Base-by-base conservation (phyloP, 2,797 vertebrate genomes). In the Masticophis lateralis region DNA sequence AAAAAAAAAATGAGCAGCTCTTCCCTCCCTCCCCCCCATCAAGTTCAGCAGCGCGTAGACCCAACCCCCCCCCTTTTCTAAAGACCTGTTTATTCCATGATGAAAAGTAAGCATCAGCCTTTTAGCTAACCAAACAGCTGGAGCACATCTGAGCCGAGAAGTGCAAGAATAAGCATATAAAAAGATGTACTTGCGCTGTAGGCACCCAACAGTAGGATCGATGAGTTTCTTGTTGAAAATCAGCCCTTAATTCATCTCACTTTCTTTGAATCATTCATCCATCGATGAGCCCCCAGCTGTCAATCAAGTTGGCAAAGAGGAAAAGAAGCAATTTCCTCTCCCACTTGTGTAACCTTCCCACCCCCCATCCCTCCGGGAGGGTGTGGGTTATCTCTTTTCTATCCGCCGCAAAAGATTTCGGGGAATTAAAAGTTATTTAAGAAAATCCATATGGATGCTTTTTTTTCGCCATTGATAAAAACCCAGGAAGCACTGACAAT, bases 41-140 rank as follows among this genome's bases (percentile, higher is more conserved):
- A 79, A 16, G 5, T 4, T 55, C 74, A 60, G 69, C 83, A 12
- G 4, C 59, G 27, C 12, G 20, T 47, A 10, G 37, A 60, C 90
- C 51, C 51, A 51, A 51, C 5, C 13, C 13, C n/a, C 2, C 6
- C 14, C 6, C 4, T 43, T 37, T 57, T 69, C 51, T 25, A 2
- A n/a, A 20, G 20, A 60, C 11, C 55, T 91, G 51, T 0, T 37
- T 37, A 43, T n/a, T 32, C 9, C 2, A 2, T 8, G 55, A 37
- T 79, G 55, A 88, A 96, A 63, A 93, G 89, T 89, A 89, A 91
- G 53, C 90, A 1, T 63, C 87, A 94, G 93, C 91, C 94, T 90
- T 94, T 94, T 56, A 94, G 88, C 92, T 87, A 7, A 94, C 94
- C 95, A 94, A 96, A 95, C 95, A 96, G 86, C 90, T 91, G 47